Conservation (phyloP, 1,140 invertebrate species). For the Ostrea edulis region DNA sequence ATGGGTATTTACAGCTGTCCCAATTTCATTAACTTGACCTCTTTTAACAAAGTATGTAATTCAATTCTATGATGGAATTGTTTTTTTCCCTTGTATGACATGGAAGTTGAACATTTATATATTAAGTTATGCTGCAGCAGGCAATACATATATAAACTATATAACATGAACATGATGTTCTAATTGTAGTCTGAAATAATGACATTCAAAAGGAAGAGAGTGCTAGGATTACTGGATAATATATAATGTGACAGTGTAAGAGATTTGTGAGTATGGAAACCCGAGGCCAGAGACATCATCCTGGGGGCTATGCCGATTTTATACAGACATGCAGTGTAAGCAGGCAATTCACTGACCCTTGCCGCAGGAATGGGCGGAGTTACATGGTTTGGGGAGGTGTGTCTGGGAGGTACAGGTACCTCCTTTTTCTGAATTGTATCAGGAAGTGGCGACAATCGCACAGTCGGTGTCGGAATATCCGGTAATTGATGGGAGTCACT, state of each 20-base stretch:
- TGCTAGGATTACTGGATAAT: neutral
- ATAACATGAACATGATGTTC: neutral
- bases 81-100: too few species aligned
- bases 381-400: neutral
- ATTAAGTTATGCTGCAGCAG: too few species aligned
- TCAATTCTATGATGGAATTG: too few species aligned
- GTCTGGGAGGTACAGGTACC: neutral
- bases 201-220: too few species aligned
- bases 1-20: too few species aligned
- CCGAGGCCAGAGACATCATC: neutral
- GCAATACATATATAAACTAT: neutral
- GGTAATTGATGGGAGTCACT: neutral
- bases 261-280: neutral
- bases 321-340: neutral
- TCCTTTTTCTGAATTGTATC: neutral
- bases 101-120: neutral
- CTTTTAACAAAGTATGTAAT: too few species aligned
- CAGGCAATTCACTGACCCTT: neutral
- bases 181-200: too few species aligned
- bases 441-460: neutral
- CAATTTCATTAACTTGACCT: too few species aligned
- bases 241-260: neutral
- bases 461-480: neutral
- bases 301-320: neutral
- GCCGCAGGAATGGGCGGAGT: neutral